phyloP scores from a whole-genome alignment of 2,888 invertebrate genomes.

The Napeogenes sylphis region DNA sequence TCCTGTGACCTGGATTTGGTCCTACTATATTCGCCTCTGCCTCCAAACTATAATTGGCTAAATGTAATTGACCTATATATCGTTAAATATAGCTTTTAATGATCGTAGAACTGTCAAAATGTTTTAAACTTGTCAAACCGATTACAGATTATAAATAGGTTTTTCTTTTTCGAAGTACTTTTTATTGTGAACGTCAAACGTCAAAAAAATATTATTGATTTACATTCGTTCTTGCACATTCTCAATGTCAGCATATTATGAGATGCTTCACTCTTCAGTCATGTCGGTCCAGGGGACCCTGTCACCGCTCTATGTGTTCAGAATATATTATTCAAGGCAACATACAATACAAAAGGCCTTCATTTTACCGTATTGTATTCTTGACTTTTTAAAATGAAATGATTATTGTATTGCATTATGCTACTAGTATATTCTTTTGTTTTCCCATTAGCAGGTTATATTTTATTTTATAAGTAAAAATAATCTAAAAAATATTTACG shows the following conservation, averaged over 20 bases:
- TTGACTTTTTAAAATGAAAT: conserved; percentile 2
- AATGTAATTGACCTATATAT: neutral
- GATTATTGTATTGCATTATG: neutral
- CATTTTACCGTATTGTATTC: conserved; percentile 31
- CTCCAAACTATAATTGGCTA: neutral
- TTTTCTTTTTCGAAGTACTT: neutral
- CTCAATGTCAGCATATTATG: conserved; percentile 59
- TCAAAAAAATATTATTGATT: conserved; percentile 35
- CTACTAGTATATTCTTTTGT: conserved; percentile 8
- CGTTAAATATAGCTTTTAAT: neutral
- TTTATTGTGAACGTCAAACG: neutral
- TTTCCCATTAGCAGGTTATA: neutral
- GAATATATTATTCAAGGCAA: conserved; percentile 46
- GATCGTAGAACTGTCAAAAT: neutral
- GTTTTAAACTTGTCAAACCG: too few relatives aligned
- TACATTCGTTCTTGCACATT: conserved; percentile 48
- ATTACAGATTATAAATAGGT: too few relatives aligned
- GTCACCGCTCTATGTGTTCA: conserved; percentile 42
- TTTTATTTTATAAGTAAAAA: neutral
- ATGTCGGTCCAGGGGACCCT: conserved; percentile 36
- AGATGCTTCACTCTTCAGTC: conserved; percentile 50
- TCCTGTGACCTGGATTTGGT: conserved; percentile 23
- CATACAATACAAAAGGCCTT: conserved; percentile 43
- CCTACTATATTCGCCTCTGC: conserved; percentile 8
- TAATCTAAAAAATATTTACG: too few relatives aligned